Conservation (phyloP, 2,888 invertebrate genomes). For the Microchrysa polita region DNA sequence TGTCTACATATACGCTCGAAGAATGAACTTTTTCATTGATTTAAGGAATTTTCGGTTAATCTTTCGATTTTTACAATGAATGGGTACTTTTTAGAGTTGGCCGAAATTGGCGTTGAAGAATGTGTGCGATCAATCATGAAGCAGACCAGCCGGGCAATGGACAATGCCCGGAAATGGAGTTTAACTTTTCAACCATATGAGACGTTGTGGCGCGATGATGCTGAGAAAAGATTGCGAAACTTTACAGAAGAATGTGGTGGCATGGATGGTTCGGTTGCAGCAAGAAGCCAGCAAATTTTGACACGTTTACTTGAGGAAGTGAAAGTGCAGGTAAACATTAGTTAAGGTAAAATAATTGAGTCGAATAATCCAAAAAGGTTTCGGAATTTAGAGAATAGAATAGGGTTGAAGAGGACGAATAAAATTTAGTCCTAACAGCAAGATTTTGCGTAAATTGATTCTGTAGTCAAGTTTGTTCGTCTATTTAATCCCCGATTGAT, state of each 20-base stretch:
- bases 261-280: not conserved
- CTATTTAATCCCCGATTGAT: no score
- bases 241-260: constrained; percentile 57
- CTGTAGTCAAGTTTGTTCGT: no score
- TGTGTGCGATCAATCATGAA: constrained; percentile 67
- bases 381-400: no score
- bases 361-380: not conserved
- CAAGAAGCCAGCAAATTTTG: constrained; percentile 5
- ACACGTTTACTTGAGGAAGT: constrained; percentile 35
- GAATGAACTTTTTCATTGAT: not conserved
- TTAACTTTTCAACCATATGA: constrained; percentile 72
- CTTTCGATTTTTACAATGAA: constrained; percentile 1
- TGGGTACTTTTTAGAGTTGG: constrained; percentile 1
- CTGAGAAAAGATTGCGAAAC: constrained; percentile 74
- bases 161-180: constrained; percentile 60
- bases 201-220: constrained; percentile 81
- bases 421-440: no score
- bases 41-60: not conserved
- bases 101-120: constrained; percentile 65
- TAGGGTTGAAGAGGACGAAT: no score
- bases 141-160: constrained; percentile 61
- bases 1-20: not conserved
- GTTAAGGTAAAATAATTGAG: no score
- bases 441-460: no score
- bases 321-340: constrained; percentile 39